Evolutionary conservation across 2,888 invertebrate genomes (phyloP).

Genomic region (Ceriagrion tenellum): DNA sequence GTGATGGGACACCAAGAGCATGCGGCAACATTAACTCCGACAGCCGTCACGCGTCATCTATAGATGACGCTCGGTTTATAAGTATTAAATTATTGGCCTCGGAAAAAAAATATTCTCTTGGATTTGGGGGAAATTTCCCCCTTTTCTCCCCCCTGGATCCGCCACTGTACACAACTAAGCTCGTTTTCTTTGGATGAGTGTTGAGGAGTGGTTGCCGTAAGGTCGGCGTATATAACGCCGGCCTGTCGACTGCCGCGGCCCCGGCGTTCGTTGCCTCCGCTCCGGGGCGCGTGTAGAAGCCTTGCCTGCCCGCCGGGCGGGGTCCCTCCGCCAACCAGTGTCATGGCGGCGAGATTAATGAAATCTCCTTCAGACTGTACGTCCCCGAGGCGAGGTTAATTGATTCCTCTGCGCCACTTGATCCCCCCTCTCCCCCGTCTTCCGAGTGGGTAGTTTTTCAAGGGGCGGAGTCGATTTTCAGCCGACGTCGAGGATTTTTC

Average conservation of each 20-base stretch:
- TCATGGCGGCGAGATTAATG: constrained; percentile 31
- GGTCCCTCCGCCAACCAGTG: not conserved
- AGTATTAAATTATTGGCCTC: too few relatives aligned
- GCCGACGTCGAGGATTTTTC: not conserved
- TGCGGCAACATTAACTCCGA: too few relatives aligned
- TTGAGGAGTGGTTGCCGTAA: not conserved
- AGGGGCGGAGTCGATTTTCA: not conserved
- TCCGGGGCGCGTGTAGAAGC: not conserved
- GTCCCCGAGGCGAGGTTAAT: constrained; percentile 25
- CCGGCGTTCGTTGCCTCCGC: not conserved
- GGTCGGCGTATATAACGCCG: not conserved
- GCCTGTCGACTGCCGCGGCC: not conserved
- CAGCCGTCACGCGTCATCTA: too few relatives aligned
- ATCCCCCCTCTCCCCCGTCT: not conserved
- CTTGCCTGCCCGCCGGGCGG: not conserved
- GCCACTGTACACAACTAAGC: too few relatives aligned
- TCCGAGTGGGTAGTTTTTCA: not conserved
- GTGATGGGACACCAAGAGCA: too few relatives aligned
- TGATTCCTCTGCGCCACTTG: constrained; percentile 5
- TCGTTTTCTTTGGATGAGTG: too few relatives aligned
- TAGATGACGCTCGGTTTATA: too few relatives aligned
- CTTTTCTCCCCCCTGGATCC: too few relatives aligned
- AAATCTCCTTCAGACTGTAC: constrained; percentile 3
- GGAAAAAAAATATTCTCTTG: too few relatives aligned
- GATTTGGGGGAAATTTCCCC: too few relatives aligned